Conservation (phyloP, 2,113 vertebrate genomes). For the Geothlypis trichas region DNA sequence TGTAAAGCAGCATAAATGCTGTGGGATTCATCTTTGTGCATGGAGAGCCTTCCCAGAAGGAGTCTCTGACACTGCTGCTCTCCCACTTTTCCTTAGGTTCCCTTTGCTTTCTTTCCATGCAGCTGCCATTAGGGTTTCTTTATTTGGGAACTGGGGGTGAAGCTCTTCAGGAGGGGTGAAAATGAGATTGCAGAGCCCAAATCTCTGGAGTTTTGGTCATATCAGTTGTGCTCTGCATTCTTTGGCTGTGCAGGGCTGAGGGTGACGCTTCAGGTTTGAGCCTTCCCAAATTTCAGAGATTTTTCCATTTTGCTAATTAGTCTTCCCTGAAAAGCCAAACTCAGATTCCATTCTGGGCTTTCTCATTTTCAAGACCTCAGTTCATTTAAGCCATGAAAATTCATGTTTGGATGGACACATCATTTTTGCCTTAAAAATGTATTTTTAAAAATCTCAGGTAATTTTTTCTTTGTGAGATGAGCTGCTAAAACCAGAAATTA, state of each 20-base stretch:
- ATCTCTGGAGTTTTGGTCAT: rapidly evolving
- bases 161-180: neutral
- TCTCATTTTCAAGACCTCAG: neutral
- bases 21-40: neutral
- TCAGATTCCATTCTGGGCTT: neutral
- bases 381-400: neutral
- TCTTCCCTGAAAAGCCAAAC: neutral
- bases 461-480: neutral
- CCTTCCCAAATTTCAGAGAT: neutral
- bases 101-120: neutral
- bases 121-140: neutral
- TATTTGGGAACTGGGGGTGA: neutral
- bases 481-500: neutral
- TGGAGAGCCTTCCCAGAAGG: neutral
- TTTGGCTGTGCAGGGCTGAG: neutral
- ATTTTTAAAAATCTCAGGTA: neutral
- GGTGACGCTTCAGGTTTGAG: neutral
- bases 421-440: neutral
- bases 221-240: rapidly evolving
- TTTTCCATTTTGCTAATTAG: neutral
- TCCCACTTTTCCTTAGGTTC: neutral
- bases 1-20: neutral
- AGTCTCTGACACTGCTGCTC: neutral
- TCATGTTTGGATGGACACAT: neutral
- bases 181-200: neutral